Conservation (phyloP, 2,113 vertebrate species). For the Microtus montanus region DNA sequence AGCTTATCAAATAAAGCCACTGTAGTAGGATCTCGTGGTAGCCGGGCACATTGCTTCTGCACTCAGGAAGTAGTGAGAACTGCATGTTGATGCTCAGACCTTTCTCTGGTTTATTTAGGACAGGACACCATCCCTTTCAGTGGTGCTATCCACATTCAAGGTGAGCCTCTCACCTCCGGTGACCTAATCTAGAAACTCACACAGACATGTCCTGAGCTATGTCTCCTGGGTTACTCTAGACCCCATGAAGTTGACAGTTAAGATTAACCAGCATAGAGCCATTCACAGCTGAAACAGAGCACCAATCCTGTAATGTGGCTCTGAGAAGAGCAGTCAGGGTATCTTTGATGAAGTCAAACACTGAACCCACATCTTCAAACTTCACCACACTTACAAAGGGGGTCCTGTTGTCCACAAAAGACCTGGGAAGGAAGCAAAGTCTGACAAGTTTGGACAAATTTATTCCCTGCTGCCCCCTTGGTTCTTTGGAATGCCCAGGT, state of each 20-base stretch:
- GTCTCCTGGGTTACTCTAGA: background rate
- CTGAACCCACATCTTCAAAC: background rate
- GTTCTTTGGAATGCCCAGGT: background rate
- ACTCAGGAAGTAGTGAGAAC: background rate
- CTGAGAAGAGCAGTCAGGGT: background rate
- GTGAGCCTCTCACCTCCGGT: background rate
- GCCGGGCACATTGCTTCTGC: background rate
- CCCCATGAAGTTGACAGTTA: background rate
- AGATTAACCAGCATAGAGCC: background rate
- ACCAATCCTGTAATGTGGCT: background rate
- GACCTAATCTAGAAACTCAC: background rate
- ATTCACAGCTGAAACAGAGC: background rate
- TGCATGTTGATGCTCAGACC: background rate
- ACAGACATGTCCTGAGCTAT: background rate
- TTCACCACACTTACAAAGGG: background rate
- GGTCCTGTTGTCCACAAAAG: background rate
- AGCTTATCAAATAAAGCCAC: background rate
- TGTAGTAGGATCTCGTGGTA: no score
- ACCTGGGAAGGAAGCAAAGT: background rate
- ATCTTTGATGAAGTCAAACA: background rate
- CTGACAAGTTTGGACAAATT: background rate
- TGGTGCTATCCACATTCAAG: background rate
- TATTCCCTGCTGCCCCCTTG: background rate
- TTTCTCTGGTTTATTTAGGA: background rate
- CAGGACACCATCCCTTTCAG: background rate